phyloP scores from a whole-genome alignment of 2,888 invertebrate species.

The Willowsia nigromaculata region DNA sequence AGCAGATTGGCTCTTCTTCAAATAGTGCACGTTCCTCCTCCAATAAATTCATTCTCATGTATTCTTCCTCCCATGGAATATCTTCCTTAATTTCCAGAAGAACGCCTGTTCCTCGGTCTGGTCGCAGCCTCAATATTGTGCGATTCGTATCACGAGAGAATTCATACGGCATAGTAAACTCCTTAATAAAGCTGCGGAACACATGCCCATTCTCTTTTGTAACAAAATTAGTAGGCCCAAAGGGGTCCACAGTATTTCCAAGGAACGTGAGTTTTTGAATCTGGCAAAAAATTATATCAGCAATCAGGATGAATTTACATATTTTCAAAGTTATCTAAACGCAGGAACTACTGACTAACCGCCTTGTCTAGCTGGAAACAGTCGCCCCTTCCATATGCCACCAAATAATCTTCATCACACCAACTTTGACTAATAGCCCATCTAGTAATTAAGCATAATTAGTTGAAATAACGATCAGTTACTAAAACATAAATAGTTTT shows the following conservation, averaged over 20 bases:
- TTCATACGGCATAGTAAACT: slow-evolving; percentile 50
- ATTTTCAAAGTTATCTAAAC: background rate
- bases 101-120: background rate
- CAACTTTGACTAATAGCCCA: slow-evolving; percentile 68
- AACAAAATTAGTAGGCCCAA: slow-evolving; percentile 54
- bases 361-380: slow-evolving; percentile 60
- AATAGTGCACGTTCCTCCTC: background rate
- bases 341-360: background rate
- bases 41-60: background rate
- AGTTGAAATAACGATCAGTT: no score
- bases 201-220: slow-evolving; percentile 62
- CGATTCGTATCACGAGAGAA: slow-evolving; percentile 16
- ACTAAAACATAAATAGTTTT: background rate
- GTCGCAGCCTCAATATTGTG: slow-evolving; percentile 42
- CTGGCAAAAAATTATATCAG: slow-evolving; percentile 15
- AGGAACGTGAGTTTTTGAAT: slow-evolving; percentile 65
- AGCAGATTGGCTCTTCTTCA: background rate
- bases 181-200: slow-evolving; percentile 43
- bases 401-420: slow-evolving; percentile 70
- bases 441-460: no score
- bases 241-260: slow-evolving; percentile 59
- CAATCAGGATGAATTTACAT: background rate
- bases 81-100: slow-evolving; percentile 6
- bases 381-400: slow-evolving; percentile 60
- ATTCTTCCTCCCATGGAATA: background rate